These are phyloP conservation scores for Chionis minor DNA, from an alignment of 2,113 vertebrate species.

Conservation along the genomic window DNA sequence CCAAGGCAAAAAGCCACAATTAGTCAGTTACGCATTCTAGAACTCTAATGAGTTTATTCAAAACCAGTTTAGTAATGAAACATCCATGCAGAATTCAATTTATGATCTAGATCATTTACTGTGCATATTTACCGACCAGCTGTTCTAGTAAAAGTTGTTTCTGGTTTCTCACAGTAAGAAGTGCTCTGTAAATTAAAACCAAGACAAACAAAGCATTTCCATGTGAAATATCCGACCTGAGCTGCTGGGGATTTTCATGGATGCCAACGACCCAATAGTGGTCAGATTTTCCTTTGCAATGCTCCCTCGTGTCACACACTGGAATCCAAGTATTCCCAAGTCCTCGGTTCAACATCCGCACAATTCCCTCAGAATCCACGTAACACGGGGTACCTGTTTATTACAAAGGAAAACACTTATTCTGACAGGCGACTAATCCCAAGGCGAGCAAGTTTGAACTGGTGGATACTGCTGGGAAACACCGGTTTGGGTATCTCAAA, in stretches of 20 bases:
- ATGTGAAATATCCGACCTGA: constrained; percentile 79
- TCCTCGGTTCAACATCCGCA: constrained; percentile 89
- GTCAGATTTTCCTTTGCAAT: constrained; percentile 92
- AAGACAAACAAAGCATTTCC: not conserved
- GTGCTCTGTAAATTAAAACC: not conserved
- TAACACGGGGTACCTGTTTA: constrained; percentile 87
- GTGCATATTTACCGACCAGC: not conserved
- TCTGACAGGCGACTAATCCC: not conserved
- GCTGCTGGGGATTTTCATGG: constrained; percentile 93
- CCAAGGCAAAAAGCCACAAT: not conserved
- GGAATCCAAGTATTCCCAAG: constrained; percentile 90
- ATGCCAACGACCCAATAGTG: constrained; percentile 95
- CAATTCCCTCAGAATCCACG: constrained; percentile 87
- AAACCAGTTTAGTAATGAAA: not conserved
- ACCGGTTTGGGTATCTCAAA: fast-evolving
- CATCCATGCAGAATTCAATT: not conserved
- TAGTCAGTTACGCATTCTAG: not conserved
- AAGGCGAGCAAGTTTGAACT: fast-evolving
- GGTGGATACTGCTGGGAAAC: not conserved
- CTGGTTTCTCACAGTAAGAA: not conserved
- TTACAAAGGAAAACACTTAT: not conserved
- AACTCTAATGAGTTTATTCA: not conserved
- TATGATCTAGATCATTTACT: not conserved
- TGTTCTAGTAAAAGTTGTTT: not conserved
- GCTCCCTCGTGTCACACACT: constrained; percentile 86